phyloP scores from a whole-genome alignment of 1,140 invertebrate genomes.

The Pogonomyrmex californicus region DNA sequence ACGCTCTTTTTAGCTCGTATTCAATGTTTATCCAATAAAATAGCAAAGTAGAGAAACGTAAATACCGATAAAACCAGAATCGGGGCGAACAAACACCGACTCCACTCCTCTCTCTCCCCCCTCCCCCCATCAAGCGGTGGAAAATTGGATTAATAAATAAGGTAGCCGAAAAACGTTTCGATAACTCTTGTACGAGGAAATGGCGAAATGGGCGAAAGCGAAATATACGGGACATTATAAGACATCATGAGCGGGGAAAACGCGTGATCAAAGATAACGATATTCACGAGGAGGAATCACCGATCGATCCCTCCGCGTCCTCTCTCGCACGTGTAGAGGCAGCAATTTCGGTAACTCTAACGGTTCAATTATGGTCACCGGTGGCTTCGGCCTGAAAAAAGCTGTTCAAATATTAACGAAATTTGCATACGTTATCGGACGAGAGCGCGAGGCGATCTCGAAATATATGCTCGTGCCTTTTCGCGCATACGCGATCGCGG shows the following conservation, averaged over 20 bases:
- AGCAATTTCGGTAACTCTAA: conserved; percentile 26
- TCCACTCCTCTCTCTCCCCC: no score
- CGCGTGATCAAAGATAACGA: no score
- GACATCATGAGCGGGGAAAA: no score
- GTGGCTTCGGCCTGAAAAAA: not conserved
- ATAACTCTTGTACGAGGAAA: no score
- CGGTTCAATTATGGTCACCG: not conserved
- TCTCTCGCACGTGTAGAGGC: no score
- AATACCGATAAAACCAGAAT: not conserved
- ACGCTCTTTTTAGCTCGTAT: not conserved
- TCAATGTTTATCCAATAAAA: not conserved
- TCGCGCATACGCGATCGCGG: not conserved
- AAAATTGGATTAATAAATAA: no score
- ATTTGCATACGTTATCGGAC: conserved; percentile 32
- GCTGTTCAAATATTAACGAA: conserved; percentile 47
- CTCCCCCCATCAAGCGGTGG: no score
- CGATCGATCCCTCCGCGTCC: conserved; percentile 39
- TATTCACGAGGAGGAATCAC: not conserved
- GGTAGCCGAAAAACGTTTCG: no score
- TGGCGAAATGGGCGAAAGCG: not conserved
- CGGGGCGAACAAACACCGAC: not conserved
- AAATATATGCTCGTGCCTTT: not conserved
- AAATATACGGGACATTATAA: no score
- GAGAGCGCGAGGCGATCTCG: not conserved
- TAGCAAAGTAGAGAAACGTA: not conserved